phyloP scores from a whole-genome alignment of 1,140 invertebrate species.

The Ectropis grisescens region DNA sequence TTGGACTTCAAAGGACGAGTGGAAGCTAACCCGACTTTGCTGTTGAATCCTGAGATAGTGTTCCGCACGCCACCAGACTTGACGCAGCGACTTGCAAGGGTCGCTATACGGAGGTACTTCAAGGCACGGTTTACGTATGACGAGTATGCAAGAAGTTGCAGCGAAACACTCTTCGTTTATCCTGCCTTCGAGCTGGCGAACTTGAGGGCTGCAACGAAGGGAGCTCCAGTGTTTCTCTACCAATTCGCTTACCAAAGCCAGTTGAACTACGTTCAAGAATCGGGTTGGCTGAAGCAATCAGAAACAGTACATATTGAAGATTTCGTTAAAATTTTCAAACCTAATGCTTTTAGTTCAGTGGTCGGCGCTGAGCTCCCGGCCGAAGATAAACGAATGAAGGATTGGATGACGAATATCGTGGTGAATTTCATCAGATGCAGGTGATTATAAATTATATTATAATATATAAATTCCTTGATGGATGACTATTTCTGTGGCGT shows the following conservation, averaged over 20 bases:
- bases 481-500: no score
- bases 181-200: slow-evolving; percentile 30
- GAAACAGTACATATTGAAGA: slow-evolving; percentile 40
- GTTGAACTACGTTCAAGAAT: slow-evolving; percentile 20
- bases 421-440: slow-evolving; percentile 28
- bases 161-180: slow-evolving; percentile 31
- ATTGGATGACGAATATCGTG: slow-evolving; percentile 27
- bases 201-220: slow-evolving; percentile 10
- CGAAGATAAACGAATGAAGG: slow-evolving; percentile 15
- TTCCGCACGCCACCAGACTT: slow-evolving; percentile 16
- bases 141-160: slow-evolving; percentile 21
- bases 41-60: slow-evolving; percentile 21
- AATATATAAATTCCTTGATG: no score
- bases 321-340: slow-evolving; percentile 28
- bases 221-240: slow-evolving; percentile 30
- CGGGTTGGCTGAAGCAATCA: slow-evolving; percentile 6
- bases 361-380: no score
- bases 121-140: slow-evolving; percentile 20
- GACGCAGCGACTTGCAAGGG: slow-evolving; percentile 12
- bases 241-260: slow-evolving; percentile 26
- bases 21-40: slow-evolving; percentile 17
- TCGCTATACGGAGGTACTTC: slow-evolving; percentile 25
- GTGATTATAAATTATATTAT: no score
- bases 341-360: no score
- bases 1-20: slow-evolving; percentile 25